Evolutionary conservation across 2,113 vertebrate genomes (phyloP).

Genomic region (Corvus moneduloides): DNA sequence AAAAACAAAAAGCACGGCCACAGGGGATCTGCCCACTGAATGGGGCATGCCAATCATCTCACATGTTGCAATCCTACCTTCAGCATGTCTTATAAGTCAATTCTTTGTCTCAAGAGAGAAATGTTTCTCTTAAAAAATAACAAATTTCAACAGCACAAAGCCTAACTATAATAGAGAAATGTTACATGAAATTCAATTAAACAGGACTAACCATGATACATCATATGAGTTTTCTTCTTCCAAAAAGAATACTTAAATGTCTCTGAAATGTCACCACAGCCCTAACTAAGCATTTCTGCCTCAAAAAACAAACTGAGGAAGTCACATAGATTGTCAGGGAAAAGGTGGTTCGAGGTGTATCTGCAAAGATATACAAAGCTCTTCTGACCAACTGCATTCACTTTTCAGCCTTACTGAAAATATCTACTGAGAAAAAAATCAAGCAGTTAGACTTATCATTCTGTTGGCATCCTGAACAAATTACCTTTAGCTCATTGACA

Average conservation of each 20-base stretch:
- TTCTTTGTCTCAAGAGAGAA: background rate
- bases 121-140: background rate
- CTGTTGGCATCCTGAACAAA: slow-evolving; percentile 38
- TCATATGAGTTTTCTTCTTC: background rate
- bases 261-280: background rate
- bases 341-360: background rate
- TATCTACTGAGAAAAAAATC: background rate
- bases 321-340: background rate
- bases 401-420: slow-evolving; percentile 29
- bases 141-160: background rate
- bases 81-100: background rate
- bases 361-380: background rate
- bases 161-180: background rate
- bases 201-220: background rate
- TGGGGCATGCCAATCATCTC: background rate
- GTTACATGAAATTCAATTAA: slow-evolving; percentile 28
- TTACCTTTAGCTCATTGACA: slow-evolving; percentile 53
- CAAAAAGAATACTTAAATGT: background rate
- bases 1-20: background rate
- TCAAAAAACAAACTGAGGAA: background rate
- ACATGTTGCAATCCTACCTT: background rate
- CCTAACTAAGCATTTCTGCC: background rate
- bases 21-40: background rate
- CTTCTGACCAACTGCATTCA: background rate
- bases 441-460: background rate